Base-by-base conservation (phyloP, 37 sponge, comb jelly and placozoan species). In the Crambe crambe region DNA sequence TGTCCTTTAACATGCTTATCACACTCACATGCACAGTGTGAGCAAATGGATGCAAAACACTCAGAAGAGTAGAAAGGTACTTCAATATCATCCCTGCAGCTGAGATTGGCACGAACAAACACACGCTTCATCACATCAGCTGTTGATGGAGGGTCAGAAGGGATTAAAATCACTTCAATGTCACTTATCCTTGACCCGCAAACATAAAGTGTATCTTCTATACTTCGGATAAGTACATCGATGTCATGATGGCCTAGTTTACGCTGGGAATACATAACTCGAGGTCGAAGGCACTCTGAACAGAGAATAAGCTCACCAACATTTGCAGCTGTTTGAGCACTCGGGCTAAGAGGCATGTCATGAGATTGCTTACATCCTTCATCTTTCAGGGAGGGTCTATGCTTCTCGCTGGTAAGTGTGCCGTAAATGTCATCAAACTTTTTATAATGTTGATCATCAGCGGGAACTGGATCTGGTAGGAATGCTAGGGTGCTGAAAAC, bases 261-360 rank as follows among this genome's bases (percentile, higher is more conserved):
- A 18, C 15, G 15, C 54, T 15, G 9, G 54, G 54, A 51, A 15
- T 51, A 51, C 15, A 51, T 51, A 18, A 51, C 54, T 51, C 15
- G 54, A 51, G 54, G 54, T 51, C 15, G 54, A 51, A 51, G 54
- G 54, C 54, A 51, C 54, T 51, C 54, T 51, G 54, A 51, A 51
- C 54, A 51, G 54, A 51, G 54, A n/a, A 18, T 51, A 51, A 15
- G 9, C 54, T 51, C 54, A 42, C 54, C 74, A 37, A 83, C 84
- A 83, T 75, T 63, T 26, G 58, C 27, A 37, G 84, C 84, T 38
- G 21, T 74, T 41, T 83, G 84, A 21, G 30, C 76, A 74, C 56
- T 47, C 21, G 84, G 76, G 42, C 29, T 32, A 25, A 75, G 66
- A 37, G 70, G 76, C 57, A 83, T 83, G 3, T 66, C 84, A 72